Percentiles rank a stretch among this genome's conserved stretches.
Evolutionary conservation across 2,797 vertebrate genomes (phyloP).

Genomic region (Pogonophryne albipinna): DNA sequence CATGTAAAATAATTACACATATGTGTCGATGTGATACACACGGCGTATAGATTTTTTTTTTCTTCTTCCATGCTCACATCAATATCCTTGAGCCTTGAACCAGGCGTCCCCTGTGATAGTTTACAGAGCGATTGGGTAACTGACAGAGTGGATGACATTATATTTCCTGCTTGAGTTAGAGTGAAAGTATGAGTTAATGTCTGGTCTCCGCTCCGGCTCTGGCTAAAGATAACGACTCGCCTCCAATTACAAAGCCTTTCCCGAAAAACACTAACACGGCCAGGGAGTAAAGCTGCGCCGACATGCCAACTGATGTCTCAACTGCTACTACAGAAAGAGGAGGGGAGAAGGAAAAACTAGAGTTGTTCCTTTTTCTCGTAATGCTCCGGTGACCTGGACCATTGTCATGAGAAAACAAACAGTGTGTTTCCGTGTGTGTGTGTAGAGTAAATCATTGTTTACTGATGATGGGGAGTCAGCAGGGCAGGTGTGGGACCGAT

Average conservation of each 20-base stretch:
- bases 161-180: conserved; percentile 81
- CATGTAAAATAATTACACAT: conserved; percentile 83
- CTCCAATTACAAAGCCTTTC: conserved; percentile 75
- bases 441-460: conserved; percentile 81
- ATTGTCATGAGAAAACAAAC: conserved; percentile 76
- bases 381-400: conserved; percentile 54
- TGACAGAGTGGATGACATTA: conserved; percentile 79
- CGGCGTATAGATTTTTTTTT: conserved; percentile 56
- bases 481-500: conserved; percentile 79
- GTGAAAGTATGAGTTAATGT: conserved; percentile 83
- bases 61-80: conserved; percentile 43
- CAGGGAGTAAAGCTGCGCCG: conserved; percentile 55
- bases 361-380: conserved; percentile 56
- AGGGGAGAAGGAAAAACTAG: conserved; percentile 32
- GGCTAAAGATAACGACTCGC: conserved; percentile 76
- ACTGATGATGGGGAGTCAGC: conserved; percentile 71
- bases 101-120: conserved; percentile 60
- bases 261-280: conserved; percentile 63
- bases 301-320: conserved; percentile 56
- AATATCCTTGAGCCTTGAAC: conserved; percentile 72
- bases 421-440: conserved; percentile 52
- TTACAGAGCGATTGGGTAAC: conserved; percentile 76
- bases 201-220: conserved; percentile 66
- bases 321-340: conserved; percentile 28
- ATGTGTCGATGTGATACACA: conserved; percentile 72